These are phyloP conservation scores for Latheticus oryzae DNA, from an alignment of 2,888 invertebrate genomes.

Conservation along the genomic window DNA sequence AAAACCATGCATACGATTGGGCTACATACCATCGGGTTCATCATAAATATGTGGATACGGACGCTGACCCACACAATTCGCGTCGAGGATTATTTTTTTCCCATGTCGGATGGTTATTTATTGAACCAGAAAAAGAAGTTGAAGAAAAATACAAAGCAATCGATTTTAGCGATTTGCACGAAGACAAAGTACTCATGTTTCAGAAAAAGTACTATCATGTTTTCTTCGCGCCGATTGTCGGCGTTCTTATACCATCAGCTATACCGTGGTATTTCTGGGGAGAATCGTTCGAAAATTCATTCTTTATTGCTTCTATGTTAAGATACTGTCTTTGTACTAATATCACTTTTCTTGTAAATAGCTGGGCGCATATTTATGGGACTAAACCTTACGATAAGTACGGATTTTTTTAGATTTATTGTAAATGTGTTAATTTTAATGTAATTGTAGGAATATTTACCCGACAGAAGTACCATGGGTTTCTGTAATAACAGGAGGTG, in stretches of 20 bases:
- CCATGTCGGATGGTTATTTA: conserved; percentile 31
- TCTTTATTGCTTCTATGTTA: conserved; percentile 23
- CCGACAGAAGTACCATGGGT: conserved; percentile 77
- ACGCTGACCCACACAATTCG: conserved; percentile 30
- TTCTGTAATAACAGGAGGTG: conserved; percentile 78
- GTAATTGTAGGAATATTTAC: conserved; percentile 67
- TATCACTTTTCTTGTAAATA: conserved; percentile 28
- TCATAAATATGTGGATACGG: conserved; percentile 37
- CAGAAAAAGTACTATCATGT: conserved; percentile 31
- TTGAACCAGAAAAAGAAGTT: conserved; percentile 10
- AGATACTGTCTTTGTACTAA: conserved; percentile 22
- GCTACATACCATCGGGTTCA: conserved; percentile 31
- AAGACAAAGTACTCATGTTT: conserved; percentile 25
- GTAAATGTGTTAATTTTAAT: no score
- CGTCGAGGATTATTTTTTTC: conserved; percentile 26
- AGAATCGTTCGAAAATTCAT: conserved; percentile 19
- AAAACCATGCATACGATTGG: conserved; percentile 33
- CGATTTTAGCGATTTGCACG: conserved; percentile 23
- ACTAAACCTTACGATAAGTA: conserved; percentile 29
- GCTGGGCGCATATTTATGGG: conserved; percentile 27
- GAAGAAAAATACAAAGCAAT: conserved; percentile 28
- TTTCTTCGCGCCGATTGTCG: conserved; percentile 27
- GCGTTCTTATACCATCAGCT: conserved; percentile 12
- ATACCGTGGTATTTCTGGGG: conserved; percentile 32
- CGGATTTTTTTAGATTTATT: neutral